phyloP scores from a whole-genome alignment of 2,888 invertebrate species.

The Hypomecis punctinalis region DNA sequence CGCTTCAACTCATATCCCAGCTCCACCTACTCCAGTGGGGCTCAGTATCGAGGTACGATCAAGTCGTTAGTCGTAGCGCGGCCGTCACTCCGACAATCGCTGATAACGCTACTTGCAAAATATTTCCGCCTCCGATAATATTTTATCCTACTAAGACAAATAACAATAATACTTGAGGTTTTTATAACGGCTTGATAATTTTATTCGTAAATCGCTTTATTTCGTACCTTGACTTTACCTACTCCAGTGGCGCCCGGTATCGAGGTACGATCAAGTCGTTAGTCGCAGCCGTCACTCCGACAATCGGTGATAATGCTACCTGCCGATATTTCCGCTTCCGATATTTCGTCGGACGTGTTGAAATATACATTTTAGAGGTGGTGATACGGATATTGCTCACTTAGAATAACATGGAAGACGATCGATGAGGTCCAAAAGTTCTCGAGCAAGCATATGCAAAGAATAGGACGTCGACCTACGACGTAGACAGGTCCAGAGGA shows the following conservation, averaged over 20 bases:
- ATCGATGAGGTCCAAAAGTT: no score
- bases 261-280: constrained; percentile 37
- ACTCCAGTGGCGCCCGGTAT: constrained; percentile 22
- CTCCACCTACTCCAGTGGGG: constrained; percentile 4
- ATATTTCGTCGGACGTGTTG: constrained; percentile 12
- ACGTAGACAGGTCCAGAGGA: no score
- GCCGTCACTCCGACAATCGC: constrained; percentile 38
- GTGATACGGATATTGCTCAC: no score
- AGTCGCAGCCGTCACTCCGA: constrained; percentile 33
- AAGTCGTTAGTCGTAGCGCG: constrained; percentile 34
- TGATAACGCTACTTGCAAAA: constrained; percentile 34
- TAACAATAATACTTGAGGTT: no score
- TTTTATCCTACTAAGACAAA: no score
- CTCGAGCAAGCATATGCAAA: no score
- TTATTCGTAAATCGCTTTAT: neutral
- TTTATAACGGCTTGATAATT: no score
- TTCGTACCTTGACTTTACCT: constrained; percentile 5
- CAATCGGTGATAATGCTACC: constrained; percentile 36
- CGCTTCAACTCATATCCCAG: constrained; percentile 8
- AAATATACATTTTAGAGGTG: no score
- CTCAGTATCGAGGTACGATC: constrained; percentile 35
- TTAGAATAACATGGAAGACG: no score
- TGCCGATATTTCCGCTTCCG: constrained; percentile 17
- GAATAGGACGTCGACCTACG: no score
- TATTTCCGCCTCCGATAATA: no score